Conservation (phyloP, 2,888 invertebrate species). For the Antheraea yamamai region DNA sequence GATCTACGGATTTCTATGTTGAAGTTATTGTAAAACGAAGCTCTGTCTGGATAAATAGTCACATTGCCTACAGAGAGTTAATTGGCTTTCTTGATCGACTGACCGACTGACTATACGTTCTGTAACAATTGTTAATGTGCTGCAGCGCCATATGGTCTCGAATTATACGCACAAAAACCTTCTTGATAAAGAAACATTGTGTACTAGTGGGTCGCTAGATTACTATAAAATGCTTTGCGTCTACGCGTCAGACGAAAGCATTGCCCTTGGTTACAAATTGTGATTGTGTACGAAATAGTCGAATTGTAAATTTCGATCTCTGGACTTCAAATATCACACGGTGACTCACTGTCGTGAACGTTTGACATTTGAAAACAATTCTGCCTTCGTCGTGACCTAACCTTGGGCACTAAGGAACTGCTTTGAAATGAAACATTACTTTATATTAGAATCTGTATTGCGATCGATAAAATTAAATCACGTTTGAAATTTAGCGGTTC, state of each 20-base stretch:
- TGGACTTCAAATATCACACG: background rate
- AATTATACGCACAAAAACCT: too few species aligned
- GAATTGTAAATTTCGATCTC: background rate
- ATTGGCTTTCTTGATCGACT: too few species aligned
- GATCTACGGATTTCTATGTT: too few species aligned
- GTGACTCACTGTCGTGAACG: conserved; percentile 5
- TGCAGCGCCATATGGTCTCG: too few species aligned
- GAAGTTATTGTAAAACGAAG: too few species aligned
- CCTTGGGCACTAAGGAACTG: background rate
- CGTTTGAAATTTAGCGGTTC: background rate
- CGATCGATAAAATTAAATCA: background rate
- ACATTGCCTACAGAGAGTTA: too few species aligned
- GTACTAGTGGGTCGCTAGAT: background rate
- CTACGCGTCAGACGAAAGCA: background rate
- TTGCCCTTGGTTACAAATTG: background rate
- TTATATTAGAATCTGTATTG: background rate
- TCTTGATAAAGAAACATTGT: background rate
- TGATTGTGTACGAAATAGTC: background rate
- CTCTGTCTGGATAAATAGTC: too few species aligned
- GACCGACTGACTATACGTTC: too few species aligned
- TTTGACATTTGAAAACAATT: conserved; percentile 6
- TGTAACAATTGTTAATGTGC: too few species aligned
- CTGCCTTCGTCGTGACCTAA: conserved; percentile 5
- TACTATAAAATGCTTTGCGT: background rate
- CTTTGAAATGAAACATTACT: background rate